Evolutionary conservation across 2,113 vertebrate genomes (phyloP).

Genomic region (Plotosus lineatus): DNA sequence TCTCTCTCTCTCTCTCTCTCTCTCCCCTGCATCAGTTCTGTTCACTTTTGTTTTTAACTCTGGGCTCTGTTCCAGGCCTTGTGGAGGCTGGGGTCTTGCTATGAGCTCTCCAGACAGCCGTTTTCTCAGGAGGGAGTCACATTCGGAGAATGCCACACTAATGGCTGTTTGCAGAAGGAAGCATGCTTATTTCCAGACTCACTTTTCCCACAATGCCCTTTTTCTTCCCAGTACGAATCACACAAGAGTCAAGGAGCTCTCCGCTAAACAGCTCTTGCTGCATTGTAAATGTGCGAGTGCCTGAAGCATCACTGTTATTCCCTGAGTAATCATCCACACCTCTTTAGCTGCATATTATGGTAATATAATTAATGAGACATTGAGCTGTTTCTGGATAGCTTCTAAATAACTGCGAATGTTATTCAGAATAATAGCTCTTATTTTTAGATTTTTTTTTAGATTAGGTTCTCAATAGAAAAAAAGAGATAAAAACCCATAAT

Average conservation of each 20-base stretch:
- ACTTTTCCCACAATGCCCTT: slow-evolving; percentile 42
- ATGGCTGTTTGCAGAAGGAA: slow-evolving; percentile 52
- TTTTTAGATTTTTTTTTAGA: neutral
- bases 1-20: too few relatives aligned
- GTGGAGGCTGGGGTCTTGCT: slow-evolving; percentile 19
- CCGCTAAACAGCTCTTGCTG: slow-evolving; percentile 7
- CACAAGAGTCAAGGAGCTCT: slow-evolving; percentile 12
- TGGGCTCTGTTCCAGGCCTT: slow-evolving; percentile 36
- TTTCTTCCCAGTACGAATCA: slow-evolving; percentile 28
- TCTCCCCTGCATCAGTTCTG: neutral
- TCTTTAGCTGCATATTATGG: slow-evolving; percentile 37
- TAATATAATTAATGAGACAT: slow-evolving; percentile 40
- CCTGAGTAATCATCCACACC: slow-evolving; percentile 24
- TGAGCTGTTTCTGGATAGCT: neutral
- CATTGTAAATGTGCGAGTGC: slow-evolving; percentile 12
- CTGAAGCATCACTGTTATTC: neutral
- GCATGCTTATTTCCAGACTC: slow-evolving; percentile 45
- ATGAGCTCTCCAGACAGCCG: slow-evolving; percentile 22
- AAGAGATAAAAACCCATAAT: neutral
- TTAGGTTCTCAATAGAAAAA: neutral
- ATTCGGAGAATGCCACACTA: slow-evolving; percentile 32
- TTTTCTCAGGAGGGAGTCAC: slow-evolving; percentile 31
- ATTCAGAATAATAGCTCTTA: slow-evolving; percentile 2
- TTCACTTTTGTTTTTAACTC: slow-evolving; percentile 14
- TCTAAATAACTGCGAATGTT: slow-evolving; percentile 16